Evolutionary conservation across 2,888 invertebrate species (phyloP), one percentile per base, ranked within the genome.

Genomic region (Bugulina stolonifera): DNA sequence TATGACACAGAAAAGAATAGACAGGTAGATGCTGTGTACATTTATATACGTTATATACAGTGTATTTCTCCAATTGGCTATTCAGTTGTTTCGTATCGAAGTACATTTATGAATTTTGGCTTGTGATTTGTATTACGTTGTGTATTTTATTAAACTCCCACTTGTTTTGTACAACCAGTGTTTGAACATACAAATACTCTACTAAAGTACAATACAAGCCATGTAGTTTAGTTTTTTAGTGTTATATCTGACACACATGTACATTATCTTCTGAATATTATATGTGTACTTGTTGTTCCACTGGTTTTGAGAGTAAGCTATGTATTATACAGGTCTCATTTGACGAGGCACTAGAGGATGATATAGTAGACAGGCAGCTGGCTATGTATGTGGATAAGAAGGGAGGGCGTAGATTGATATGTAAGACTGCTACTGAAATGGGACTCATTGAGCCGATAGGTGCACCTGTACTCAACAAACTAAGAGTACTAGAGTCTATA

Each of bases 311-410:
- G 18, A 43, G 18, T 43, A 5, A 43, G 43, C 10, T 35, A 35
- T n/a, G 43, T 35, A 22, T 22, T 18, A 43, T 10, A 10, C 72
- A 58, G 43, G 69, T 73, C 0, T 90, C 91, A 0, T 85, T 92
- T 1, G 88, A 88, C 79, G 89, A 92, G 80, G 91, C 92, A 3
- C 82, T 92, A 1, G 86, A 89, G 71, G 87, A 86, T 73, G 91
- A 91, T 22, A 79, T 80, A 22, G 87, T 93, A 35, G 73, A 73
- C 43, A 70, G 54, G 23, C 32, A 23, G 1, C 34, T 32, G 71
- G 73, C 43, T 18, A 54, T 72, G 18, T 73, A 73, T 34, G 27
- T 71, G 1, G 71, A 73, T 27, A 58, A 58, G 35, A 54, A 71
- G 29, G 35, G 70, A 35, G 70, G 52, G 10, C 43, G 70, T 2